Evolutionary conservation across 2,888 invertebrate genomes (phyloP).

Genomic region (Hoplodrina ambigua): DNA sequence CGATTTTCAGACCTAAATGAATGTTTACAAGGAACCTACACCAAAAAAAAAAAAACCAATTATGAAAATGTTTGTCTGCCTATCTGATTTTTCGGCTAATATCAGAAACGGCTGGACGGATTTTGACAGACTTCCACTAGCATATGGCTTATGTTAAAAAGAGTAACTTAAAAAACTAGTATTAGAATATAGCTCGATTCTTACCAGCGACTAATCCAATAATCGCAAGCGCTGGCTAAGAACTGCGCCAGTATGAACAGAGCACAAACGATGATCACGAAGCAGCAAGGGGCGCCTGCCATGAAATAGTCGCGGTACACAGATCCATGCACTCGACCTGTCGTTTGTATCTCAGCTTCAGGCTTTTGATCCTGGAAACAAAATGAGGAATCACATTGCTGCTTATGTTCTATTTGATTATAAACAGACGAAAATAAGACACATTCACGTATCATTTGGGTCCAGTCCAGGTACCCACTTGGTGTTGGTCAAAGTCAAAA

Average conservation of each 20-base stretch:
- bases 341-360: conserved; percentile 80
- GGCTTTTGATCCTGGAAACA: conserved; percentile 81
- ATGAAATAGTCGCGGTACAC: conserved; percentile 84
- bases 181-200: background rate
- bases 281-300: conserved; percentile 77
- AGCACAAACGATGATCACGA: conserved; percentile 73
- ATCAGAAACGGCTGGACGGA: too few species aligned
- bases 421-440: background rate
- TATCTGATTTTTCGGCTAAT: too few species aligned
- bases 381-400: background rate
- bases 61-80: too few species aligned
- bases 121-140: too few species aligned
- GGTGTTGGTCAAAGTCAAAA: too few species aligned
- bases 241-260: conserved; percentile 91
- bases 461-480: too few species aligned
- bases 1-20: too few species aligned
- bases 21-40: too few species aligned
- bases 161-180: too few species aligned
- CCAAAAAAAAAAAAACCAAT: too few species aligned
- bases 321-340: conserved; percentile 81
- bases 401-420: background rate
- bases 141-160: too few species aligned
- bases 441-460: background rate
- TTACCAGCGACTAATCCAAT: conserved; percentile 86
- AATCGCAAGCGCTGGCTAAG: conserved; percentile 85